phyloP scores from a whole-genome alignment of 2,797 vertebrate genomes.

The Anniella stebbinsi region DNA sequence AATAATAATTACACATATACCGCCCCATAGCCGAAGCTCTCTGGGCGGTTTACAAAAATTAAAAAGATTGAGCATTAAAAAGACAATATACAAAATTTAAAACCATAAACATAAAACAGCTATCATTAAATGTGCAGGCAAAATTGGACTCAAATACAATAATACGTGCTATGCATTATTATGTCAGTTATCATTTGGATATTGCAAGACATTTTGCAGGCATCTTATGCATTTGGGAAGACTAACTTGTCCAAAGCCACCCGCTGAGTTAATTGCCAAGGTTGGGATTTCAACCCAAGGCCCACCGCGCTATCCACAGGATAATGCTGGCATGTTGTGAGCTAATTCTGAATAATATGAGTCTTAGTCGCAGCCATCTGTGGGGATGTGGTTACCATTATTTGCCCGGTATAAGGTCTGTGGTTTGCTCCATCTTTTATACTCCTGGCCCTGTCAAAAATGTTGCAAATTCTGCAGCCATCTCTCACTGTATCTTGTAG shows the following conservation, averaged over 20 bases:
- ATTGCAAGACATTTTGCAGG: neutral
- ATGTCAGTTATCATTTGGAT: neutral
- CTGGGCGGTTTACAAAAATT: too few species aligned
- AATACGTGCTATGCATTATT: neutral
- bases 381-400: constrained; percentile 10
- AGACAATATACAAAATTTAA: too few species aligned
- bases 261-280: neutral
- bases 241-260: neutral
- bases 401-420: neutral
- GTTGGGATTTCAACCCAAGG: neutral
- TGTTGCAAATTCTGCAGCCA: neutral
- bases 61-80: too few species aligned
- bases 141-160: neutral
- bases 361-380: constrained; percentile 1
- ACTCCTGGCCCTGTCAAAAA: neutral
- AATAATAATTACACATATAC: too few species aligned
- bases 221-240: neutral
- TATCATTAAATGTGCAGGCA: neutral
- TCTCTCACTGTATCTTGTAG: neutral
- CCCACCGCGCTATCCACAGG: neutral
- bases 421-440: neutral
- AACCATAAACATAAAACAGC: too few species aligned
- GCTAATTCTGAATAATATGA: neutral
- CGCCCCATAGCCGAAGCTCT: too few species aligned
- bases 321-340: neutral